Conservation (phyloP, 2,113 vertebrate species). For the Cephalopholis sonnerati region DNA sequence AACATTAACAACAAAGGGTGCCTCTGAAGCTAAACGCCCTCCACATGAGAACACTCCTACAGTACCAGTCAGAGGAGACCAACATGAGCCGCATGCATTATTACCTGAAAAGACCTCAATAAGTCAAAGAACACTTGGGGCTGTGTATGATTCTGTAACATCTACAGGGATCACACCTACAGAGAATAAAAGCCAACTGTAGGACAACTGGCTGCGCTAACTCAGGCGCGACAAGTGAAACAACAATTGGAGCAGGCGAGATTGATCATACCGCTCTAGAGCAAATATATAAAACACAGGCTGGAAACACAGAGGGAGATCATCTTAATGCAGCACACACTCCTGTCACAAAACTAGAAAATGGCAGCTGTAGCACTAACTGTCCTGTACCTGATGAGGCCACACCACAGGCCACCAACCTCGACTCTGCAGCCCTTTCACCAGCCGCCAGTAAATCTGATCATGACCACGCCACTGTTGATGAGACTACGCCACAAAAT, state of each 20-base stretch:
- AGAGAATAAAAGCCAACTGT: conserved; percentile 41
- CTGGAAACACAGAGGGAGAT: conserved; percentile 9
- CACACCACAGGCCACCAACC: neutral
- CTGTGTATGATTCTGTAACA: conserved; percentile 34
- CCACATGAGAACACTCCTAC: neutral
- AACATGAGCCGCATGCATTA: conserved; percentile 1
- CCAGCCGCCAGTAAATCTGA: conserved; percentile 22
- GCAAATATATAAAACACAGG: conserved; percentile 47
- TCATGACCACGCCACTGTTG: neutral
- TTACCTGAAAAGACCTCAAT: conserved; percentile 39
- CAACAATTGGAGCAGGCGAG: conserved; percentile 29
- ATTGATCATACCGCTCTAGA: conserved; percentile 28
- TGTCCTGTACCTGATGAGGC: conserved; percentile 22
- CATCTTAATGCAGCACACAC: conserved; percentile 5
- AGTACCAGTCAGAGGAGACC: neutral
- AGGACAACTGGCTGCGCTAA: conserved; percentile 23
- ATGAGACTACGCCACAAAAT: conserved; percentile 12
- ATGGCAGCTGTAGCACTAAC: conserved; percentile 23
- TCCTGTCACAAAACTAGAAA: conserved; percentile 14
- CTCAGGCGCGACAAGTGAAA: conserved; percentile 11
- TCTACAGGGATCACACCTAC: neutral
- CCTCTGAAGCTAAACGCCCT: conserved; percentile 11
- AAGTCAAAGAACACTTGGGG: conserved; percentile 31
- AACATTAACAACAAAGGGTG: conserved; percentile 25
- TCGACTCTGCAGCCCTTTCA: conserved; percentile 15